Evolutionary conservation across 2,888 invertebrate genomes (phyloP).

Genomic region (Cactoblastis cactorum): DNA sequence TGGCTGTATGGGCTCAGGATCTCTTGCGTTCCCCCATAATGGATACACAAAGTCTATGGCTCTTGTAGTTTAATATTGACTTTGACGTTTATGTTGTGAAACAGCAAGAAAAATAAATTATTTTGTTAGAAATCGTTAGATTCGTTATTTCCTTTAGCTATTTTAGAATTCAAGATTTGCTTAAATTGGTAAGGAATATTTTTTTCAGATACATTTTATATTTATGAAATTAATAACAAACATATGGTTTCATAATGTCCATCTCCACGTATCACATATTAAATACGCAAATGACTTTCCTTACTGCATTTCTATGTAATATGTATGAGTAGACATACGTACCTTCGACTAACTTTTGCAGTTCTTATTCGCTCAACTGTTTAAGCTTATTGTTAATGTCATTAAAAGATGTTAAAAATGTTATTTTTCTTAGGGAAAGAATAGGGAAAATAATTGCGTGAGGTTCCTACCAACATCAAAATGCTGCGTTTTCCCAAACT

Average conservation of each 20-base stretch:
- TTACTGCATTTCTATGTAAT: neutral
- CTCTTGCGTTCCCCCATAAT: no score
- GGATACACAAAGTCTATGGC: no score
- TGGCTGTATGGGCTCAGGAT: neutral
- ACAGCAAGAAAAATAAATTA: neutral
- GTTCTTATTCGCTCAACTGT: neutral
- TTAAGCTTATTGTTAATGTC: no score
- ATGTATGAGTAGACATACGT: neutral
- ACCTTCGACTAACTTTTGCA: neutral
- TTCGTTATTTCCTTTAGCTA: neutral
- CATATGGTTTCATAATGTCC: neutral
- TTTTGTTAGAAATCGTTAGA: neutral
- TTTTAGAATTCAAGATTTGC: neutral
- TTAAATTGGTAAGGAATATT: neutral
- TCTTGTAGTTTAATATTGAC: neutral
- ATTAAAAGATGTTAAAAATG: no score
- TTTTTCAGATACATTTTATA: neutral
- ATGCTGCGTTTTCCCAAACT: conserved; percentile 83
- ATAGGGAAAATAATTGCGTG: neutral
- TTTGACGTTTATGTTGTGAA: neutral
- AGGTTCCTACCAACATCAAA: conserved; percentile 32
- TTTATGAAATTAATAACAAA: neutral
- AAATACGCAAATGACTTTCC: neutral
- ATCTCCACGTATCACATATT: neutral
- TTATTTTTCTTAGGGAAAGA: neutral